Evolutionary conservation across 2,797 vertebrate species (phyloP).

Genomic region (Coilia nasus): DNA sequence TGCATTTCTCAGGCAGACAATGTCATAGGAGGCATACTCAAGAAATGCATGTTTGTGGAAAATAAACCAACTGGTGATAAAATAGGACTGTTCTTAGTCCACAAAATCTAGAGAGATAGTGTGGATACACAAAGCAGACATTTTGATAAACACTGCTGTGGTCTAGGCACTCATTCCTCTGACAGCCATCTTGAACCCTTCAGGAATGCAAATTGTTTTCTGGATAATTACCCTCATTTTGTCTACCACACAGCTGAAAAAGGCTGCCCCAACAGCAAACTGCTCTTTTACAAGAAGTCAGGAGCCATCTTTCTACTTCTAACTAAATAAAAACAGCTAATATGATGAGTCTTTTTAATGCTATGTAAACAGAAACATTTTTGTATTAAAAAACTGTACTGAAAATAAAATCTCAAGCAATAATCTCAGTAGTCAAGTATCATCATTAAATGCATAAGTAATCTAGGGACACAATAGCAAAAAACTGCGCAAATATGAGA

Average conservation of each 20-base stretch:
- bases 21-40: not conserved
- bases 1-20: not conserved
- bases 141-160: conserved; percentile 23
- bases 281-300: conserved; percentile 18
- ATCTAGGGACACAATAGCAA: not conserved
- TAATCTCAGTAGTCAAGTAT: not conserved
- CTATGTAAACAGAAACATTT: not conserved
- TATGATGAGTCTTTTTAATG: not conserved
- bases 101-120: not conserved
- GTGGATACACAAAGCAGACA: not conserved
- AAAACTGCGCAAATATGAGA: not conserved
- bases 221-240: conserved; percentile 52
- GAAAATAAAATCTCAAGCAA: not conserved
- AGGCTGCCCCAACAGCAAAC: conserved; percentile 38
- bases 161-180: conserved; percentile 28
- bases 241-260: conserved; percentile 51
- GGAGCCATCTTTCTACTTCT: not conserved
- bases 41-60: not conserved
- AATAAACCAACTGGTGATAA: not conserved
- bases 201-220: conserved; percentile 51
- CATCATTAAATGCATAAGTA: not conserved
- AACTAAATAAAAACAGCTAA: not conserved
- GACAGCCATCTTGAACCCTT: conserved; percentile 35
- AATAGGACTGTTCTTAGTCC: not conserved
- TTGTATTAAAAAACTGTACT: not conserved